A percentile compares a stretch with the other conserved stretches of the same genome.
Conservation (phyloP, 2,113 vertebrate genomes). For the Felis catus region F.catus_Fca126_mat1.0 CM031423.1:2327001-2327500, state of each 20-base stretch:
- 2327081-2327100: slow-evolving; percentile 54
- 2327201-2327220: slow-evolving; percentile 53
- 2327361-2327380: too few relatives aligned
- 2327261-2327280: not conserved
- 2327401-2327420: fast-evolving
- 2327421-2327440: fast-evolving
- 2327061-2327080: not conserved
- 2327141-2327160: slow-evolving; percentile 21
- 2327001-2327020: not conserved
- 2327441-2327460: fast-evolving
- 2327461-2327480: not conserved
- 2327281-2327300: not conserved
- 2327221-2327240: slow-evolving; percentile 51
- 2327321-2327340: not conserved
- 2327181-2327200: slow-evolving; percentile 65
- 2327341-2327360: not conserved
- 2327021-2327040: not conserved
- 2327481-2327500: not conserved
- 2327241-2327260: slow-evolving; percentile 61
- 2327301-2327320: not conserved
- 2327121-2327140: slow-evolving; percentile 1
- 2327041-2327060: not conserved
- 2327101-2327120: slow-evolving; percentile 71
- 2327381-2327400: fast-evolving
- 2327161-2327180: slow-evolving; percentile 10